Percentiles rank a stretch among this genome's conserved stretches.
Evolutionary conservation across 2,888 invertebrate species (phyloP).

Genomic region (Limnephilus auricula): DNA sequence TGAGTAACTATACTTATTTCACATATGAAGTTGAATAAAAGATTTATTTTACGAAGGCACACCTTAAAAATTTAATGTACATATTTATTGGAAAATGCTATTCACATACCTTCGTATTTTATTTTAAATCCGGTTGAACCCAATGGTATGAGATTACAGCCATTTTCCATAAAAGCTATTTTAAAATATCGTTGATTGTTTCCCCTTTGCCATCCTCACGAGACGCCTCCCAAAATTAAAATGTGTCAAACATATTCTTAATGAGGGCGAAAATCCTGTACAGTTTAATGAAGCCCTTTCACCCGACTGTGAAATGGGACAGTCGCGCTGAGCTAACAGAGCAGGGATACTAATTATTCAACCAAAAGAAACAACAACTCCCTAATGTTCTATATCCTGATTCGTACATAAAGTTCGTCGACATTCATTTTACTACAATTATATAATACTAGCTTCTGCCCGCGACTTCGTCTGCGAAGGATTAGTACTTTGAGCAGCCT

Average conservation of each 20-base stretch:
- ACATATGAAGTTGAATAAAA: no score
- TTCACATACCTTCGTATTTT: no score
- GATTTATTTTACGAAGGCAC: no score
- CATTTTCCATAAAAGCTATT: not conserved
- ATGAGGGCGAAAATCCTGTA: conserved; percentile 40
- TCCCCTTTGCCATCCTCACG: not conserved
- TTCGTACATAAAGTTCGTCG: not conserved
- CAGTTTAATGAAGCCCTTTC: conserved; percentile 40
- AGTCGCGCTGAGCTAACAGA: not conserved
- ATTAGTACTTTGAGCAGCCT: no score
- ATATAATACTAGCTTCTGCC: no score
- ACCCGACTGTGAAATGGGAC: conserved; percentile 25
- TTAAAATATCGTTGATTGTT: not conserved
- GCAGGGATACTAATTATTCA: conserved; percentile 24
- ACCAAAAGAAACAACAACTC: not conserved
- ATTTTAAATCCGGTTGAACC: no score
- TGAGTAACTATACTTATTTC: no score
- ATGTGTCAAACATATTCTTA: conserved; percentile 36
- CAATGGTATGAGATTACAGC: not conserved
- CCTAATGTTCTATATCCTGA: not conserved
- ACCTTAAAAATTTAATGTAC: no score
- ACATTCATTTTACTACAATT: not conserved
- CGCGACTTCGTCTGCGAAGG: no score
- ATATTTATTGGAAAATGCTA: no score
- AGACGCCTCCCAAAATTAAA: conserved; percentile 20